phyloP scores from a whole-genome alignment of 2,797 vertebrate genomes.

The Ceyx erithaca region DNA sequence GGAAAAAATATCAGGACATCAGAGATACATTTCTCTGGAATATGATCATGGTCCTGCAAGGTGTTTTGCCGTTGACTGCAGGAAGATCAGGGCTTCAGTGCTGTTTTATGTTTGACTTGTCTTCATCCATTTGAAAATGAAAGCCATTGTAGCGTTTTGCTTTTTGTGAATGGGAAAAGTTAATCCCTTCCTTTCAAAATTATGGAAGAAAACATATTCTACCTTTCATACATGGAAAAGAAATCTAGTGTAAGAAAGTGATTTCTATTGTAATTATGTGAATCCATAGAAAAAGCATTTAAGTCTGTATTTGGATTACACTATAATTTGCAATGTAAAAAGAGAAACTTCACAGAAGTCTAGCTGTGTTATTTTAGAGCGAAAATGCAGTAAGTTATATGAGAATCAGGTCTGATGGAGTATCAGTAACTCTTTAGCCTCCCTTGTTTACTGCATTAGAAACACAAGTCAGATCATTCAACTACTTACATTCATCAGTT shows the following conservation, averaged over 20 bases:
- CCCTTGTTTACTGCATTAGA: background rate
- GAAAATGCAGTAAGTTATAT: background rate
- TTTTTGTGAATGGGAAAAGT: background rate
- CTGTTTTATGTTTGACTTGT: background rate
- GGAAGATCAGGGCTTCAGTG: background rate
- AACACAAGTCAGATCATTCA: slow-evolving; percentile 19
- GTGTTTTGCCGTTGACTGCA: background rate
- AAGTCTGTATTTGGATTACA: background rate
- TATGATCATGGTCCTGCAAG: background rate
- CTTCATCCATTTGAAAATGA: background rate
- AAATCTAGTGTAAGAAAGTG: background rate
- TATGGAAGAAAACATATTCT: background rate
- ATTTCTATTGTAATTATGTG: background rate
- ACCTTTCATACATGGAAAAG: background rate
- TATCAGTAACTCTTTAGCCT: slow-evolving; percentile 19
- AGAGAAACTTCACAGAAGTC: background rate
- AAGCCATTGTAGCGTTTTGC: background rate
- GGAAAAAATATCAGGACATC: background rate
- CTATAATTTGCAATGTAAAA: background rate
- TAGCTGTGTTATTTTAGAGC: slow-evolving; percentile 28
- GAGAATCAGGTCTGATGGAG: background rate
- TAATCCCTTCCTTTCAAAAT: background rate
- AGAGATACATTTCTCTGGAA: background rate
- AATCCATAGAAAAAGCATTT: background rate
- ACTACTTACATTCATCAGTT: background rate